Evolutionary conservation across 23 tunicate species (phyloP).

Genomic region (Ascidia mentula): DNA sequence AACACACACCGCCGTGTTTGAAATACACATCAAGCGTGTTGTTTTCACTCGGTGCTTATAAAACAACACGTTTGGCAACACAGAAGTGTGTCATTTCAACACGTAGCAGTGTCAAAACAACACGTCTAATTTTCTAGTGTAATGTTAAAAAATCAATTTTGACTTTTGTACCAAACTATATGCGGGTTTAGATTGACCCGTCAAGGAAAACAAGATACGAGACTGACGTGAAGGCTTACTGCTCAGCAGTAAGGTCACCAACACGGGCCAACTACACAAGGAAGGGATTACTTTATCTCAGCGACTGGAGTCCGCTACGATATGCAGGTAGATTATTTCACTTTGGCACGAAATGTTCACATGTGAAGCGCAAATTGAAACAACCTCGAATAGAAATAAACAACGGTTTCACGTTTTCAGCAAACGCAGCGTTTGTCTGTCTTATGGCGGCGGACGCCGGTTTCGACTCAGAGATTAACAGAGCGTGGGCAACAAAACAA

Average conservation of each 20-base stretch:
- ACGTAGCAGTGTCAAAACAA: too few species aligned
- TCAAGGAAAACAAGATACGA: neutral
- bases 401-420: slow-evolving; percentile 11
- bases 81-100: too few species aligned
- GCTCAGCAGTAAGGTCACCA: slow-evolving; percentile 36
- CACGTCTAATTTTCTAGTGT: too few species aligned
- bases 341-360: neutral
- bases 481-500: slow-evolving; percentile 40
- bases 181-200: slow-evolving; percentile 10
- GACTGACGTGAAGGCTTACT: slow-evolving; percentile 11
- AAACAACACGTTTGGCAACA: too few species aligned
- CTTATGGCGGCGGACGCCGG: slow-evolving; percentile 76
- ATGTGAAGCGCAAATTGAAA: neutral
- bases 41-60: too few species aligned
- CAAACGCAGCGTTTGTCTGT: slow-evolving; percentile 75
- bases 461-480: slow-evolving; percentile 30
- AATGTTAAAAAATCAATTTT: neutral
- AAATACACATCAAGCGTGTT: too few species aligned
- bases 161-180: neutral
- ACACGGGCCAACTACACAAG: slow-evolving; percentile 33
- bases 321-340: slow-evolving; percentile 53
- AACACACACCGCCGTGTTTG: too few species aligned
- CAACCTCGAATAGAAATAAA: neutral
- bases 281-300: slow-evolving; percentile 74
- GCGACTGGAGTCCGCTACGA: slow-evolving; percentile 87